Conservation (phyloP, 2,888 invertebrate species). For the Drosophila dives region DNA sequence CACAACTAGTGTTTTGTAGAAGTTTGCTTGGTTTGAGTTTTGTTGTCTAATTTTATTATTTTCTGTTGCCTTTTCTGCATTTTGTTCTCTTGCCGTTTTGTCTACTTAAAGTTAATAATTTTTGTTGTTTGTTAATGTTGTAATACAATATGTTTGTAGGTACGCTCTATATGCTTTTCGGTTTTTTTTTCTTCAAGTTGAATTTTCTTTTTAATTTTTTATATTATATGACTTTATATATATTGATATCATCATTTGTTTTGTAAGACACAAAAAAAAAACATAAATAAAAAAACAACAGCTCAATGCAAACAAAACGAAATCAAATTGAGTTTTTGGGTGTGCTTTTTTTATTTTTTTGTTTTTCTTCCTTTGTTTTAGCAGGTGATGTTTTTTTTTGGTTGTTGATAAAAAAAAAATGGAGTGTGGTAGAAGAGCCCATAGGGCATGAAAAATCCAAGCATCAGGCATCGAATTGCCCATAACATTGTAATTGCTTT, state of each 20-base stretch:
- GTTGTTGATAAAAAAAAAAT: conserved; percentile 7
- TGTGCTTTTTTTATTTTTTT: neutral
- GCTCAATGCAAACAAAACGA: conserved; percentile 20
- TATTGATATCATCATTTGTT: conserved; percentile 28
- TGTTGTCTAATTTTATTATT: conserved; percentile 75
- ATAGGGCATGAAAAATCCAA: conserved; percentile 28
- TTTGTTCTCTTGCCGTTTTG: conserved; percentile 39
- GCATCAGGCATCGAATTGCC: conserved; percentile 65
- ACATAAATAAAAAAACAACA: conserved; percentile 3
- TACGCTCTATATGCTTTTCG: conserved; percentile 63
- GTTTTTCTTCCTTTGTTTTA: conserved; percentile 29
- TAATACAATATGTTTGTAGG: conserved; percentile 75
- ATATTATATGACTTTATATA: conserved; percentile 9
- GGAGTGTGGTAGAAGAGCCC: conserved; percentile 27
- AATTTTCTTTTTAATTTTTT: conserved; percentile 23
- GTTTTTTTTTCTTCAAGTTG: conserved; percentile 25
- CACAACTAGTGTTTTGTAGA: conserved; percentile 19
- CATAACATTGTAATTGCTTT: conserved; percentile 77
- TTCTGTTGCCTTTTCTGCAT: conserved; percentile 55
- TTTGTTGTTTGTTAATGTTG: conserved; percentile 61
- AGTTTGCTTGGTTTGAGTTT: conserved; percentile 59
- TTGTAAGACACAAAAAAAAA: conserved; percentile 24
- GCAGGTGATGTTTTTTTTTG: conserved; percentile 36
- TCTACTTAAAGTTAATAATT: conserved; percentile 77
- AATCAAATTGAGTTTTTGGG: conserved; percentile 13